Conservation (phyloP, 1,140 invertebrate species). For the Sycophila sp. region DNA sequence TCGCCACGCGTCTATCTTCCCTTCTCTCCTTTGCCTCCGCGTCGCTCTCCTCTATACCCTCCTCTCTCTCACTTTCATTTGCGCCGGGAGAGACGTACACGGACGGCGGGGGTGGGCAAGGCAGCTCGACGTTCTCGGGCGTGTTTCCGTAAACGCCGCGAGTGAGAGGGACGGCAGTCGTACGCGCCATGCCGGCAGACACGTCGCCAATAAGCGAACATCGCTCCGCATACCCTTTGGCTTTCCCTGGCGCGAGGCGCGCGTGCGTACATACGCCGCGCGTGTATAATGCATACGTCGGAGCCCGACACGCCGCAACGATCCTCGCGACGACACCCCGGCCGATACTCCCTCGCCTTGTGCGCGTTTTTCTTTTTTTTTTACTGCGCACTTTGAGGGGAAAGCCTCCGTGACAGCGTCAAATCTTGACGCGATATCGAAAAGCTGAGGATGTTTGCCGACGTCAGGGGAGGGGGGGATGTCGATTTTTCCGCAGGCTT, state of each 20-base stretch:
- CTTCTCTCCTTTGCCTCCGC: too few species aligned
- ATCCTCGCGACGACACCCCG: slow-evolving; percentile 21
- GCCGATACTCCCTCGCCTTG: not conserved
- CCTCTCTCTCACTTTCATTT: slow-evolving; percentile 35
- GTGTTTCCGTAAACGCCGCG: not conserved
- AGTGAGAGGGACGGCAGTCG: too few species aligned
- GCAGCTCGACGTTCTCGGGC: not conserved
- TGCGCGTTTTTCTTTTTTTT: not conserved
- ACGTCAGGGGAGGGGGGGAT: not conserved
- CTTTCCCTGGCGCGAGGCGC: too few species aligned
- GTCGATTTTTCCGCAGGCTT: slow-evolving; percentile 7
- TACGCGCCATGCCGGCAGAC: slow-evolving; percentile 65
- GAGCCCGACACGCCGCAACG: slow-evolving; percentile 50
- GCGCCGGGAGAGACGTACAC: too few species aligned
- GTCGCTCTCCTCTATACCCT: too few species aligned
- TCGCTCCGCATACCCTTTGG: slow-evolving; percentile 60
- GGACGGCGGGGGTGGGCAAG: too few species aligned
- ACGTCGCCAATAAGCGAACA: slow-evolving; percentile 67
- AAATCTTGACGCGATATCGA: slow-evolving; percentile 17
- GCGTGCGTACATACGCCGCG: too few species aligned
- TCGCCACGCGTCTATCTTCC: slow-evolving; percentile 26
- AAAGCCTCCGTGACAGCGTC: slow-evolving; percentile 5
- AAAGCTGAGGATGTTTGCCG: not conserved
- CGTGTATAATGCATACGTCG: too few species aligned
- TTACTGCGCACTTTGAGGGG: not conserved